phyloP scores from a whole-genome alignment of 2,797 vertebrate species.

The Valencia hispanica region DNA sequence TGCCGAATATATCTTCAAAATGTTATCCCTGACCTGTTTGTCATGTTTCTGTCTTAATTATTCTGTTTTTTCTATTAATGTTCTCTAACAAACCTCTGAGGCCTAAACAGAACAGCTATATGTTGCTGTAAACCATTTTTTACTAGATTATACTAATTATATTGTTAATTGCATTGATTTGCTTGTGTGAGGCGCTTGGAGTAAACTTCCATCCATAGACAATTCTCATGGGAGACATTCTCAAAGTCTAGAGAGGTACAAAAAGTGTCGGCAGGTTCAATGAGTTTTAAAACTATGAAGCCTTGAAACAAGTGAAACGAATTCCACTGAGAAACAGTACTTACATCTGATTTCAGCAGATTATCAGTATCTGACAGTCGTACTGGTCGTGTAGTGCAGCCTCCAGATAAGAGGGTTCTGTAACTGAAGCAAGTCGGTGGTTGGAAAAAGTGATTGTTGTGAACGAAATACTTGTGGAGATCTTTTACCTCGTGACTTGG shows the following conservation, averaged over 20 bases:
- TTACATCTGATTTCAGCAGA: constrained; percentile 54
- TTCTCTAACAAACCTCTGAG: not conserved
- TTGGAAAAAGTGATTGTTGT: constrained; percentile 7
- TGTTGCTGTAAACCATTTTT: constrained; percentile 14
- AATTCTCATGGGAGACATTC: constrained; percentile 1
- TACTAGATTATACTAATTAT: constrained; percentile 5
- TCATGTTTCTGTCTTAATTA: not conserved
- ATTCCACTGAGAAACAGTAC: constrained; percentile 19
- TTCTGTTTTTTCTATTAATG: not conserved
- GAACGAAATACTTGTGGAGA: not conserved
- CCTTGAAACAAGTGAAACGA: not conserved
- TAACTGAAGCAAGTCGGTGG: constrained; percentile 40
- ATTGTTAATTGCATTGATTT: constrained; percentile 19
- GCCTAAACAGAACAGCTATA: not conserved
- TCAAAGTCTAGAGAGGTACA: constrained; percentile 7
- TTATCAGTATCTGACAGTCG: constrained; percentile 57
- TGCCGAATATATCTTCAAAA: not conserved
- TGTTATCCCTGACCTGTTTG: too few species aligned
- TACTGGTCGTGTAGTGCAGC: constrained; percentile 54
- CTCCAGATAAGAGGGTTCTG: constrained; percentile 61
- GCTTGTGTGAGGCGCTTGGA: constrained; percentile 9
- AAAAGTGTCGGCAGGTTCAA: not conserved
- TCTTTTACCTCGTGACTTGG: not conserved
- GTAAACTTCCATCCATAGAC: constrained; percentile 15
- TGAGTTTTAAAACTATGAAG: not conserved